Percentiles rank a stretch among this genome's conserved stretches.
phyloP scores from a whole-genome alignment of 2,888 invertebrate genomes.

The Argyra leucocephala region DNA sequence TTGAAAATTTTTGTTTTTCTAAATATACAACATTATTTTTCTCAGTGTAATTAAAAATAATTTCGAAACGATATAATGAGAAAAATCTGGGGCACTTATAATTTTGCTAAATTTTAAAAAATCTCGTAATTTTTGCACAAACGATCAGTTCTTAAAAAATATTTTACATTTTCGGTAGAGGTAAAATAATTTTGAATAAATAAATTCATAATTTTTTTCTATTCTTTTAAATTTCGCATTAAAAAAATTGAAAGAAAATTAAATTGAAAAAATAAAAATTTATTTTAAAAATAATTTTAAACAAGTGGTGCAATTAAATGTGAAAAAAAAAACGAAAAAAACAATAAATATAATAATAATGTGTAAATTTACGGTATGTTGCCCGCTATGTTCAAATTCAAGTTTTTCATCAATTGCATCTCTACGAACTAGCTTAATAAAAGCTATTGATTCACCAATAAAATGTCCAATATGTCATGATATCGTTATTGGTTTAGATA shows the following conservation, averaged over 20 bases:
- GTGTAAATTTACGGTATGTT: constrained; percentile 54
- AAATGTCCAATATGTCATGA: constrained; percentile 71
- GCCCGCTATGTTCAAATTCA: constrained; percentile 66
- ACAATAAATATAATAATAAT: constrained; percentile 27
- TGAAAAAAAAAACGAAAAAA: neutral
- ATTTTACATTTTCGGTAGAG: neutral
- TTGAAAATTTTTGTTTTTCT: no score
- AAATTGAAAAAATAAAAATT: no score
- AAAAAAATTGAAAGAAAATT: no score
- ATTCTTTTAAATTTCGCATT: no score
- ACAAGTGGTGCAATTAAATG: neutral
- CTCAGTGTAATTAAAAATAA: neutral
- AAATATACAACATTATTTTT: neutral
- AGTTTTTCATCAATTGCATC: constrained; percentile 63
- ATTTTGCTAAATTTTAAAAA: neutral
- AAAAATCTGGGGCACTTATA: neutral
- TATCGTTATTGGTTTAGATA: constrained; percentile 64
- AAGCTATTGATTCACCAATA: constrained; percentile 64
- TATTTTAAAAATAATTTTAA: no score
- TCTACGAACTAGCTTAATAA: constrained; percentile 60
- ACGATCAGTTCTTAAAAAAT: neutral
- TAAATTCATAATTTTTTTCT: neutral
- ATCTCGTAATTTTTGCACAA: neutral
- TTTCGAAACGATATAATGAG: neutral
- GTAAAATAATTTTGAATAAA: no score